Evolutionary conservation across 2,113 vertebrate species (phyloP), one percentile per base, ranked within the genome.

Genomic region (Oreocharis arfaki): DNA sequence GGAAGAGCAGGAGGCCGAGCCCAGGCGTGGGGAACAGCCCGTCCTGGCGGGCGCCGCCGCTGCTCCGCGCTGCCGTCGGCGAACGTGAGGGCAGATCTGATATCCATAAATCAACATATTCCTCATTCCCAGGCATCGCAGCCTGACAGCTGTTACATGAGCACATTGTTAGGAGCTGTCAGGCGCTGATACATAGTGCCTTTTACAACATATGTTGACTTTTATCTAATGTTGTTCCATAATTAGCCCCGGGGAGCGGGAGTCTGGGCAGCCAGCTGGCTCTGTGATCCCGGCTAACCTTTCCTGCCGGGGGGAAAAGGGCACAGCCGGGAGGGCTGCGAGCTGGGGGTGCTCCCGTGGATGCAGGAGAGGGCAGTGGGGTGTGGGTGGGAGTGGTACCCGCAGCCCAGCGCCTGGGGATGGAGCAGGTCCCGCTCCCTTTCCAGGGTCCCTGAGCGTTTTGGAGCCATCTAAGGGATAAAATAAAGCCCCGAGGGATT

Each of bases 181-280:
- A 98, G 97, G 97, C 96, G 42, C 96, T 98, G 97, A 98, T 97
- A 98, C 98, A 96, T 95, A 64, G 97, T 96, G 98, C 97, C 97
- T 98, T 98, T 98, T 98, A 93, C 98, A 98, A 98, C 98, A 98
- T 98, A 98, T 98, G 98, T 98, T 98, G 98, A 98, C 98, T 98
- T 98, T 98, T 98, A 98, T 98, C 98, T 98, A 97, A 98, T 97
- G 97, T 97, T 97, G 97, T 98, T 98, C 97, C 94, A 37, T 98
- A 98, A 98, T 98, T 98, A 98, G 97, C 98, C 97, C 97, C 92
- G 65, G 97, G 98, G 97, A 98, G 94, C 84, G 60, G 35, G 76
- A 96, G 94, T 97, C 97, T 95, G 52, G 96, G 97, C 97, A 97
- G 96, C 95, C 85, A 96, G 97, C 97, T 98, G 98, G 91, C 91